These are phyloP conservation scores for Patella depressa DNA, from an alignment of 2,888 invertebrate genomes.

Conservation along the genomic window DNA sequence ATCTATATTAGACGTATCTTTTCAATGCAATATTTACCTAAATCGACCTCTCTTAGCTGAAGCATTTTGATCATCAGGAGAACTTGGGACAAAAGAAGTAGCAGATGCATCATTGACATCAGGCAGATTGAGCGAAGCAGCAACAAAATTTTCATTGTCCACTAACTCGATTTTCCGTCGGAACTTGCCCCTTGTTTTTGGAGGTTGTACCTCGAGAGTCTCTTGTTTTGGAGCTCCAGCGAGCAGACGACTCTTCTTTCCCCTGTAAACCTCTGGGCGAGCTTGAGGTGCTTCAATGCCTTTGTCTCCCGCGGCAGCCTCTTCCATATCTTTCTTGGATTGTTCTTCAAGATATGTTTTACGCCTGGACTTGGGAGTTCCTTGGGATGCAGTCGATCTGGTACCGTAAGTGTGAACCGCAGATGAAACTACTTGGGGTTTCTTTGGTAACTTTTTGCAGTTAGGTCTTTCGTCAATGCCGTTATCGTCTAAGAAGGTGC, in stretches of 20 bases:
- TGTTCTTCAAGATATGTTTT: conserved; percentile 7
- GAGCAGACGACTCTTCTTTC: conserved; percentile 4
- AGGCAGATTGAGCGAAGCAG: not conserved
- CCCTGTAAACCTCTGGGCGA: not conserved
- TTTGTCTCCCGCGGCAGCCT: not conserved
- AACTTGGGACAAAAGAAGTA: too few relatives aligned
- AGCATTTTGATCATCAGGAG: too few relatives aligned
- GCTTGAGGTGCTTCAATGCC: not conserved
- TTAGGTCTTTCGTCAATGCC: not conserved
- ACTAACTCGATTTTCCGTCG: not conserved
- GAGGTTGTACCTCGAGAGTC: not conserved
- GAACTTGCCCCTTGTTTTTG: not conserved
- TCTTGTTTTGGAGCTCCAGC: not conserved
- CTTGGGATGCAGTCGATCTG: not conserved
- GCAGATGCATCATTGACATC: too few relatives aligned
- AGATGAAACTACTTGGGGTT: not conserved
- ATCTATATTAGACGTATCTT: too few relatives aligned
- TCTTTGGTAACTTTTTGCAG: not conserved
- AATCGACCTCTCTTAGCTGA: too few relatives aligned
- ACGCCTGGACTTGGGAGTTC: not conserved
- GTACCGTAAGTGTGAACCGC: not conserved
- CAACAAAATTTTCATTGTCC: not conserved
- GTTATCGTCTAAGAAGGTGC: not conserved
- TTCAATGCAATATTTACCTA: too few relatives aligned
- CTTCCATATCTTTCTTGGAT: not conserved